Conservation (phyloP, 2,797 vertebrate genomes). For the Lithobates sylvaticus region DNA sequence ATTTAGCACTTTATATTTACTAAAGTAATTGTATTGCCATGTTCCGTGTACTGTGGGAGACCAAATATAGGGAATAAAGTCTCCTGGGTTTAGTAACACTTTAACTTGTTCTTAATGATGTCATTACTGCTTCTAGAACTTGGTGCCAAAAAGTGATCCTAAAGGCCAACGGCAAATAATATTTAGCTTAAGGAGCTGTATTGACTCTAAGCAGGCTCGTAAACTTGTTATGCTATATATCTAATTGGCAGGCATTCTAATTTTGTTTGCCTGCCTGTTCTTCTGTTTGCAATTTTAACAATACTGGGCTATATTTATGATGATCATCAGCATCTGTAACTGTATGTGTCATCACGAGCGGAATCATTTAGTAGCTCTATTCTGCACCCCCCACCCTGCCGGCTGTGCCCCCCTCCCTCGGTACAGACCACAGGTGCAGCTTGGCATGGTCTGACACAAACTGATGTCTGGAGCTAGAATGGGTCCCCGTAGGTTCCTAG, state of each 20-base stretch:
- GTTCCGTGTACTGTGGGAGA: too few relatives aligned
- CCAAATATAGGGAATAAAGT: too few relatives aligned
- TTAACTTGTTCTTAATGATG: too few relatives aligned
- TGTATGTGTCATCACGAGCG: not conserved
- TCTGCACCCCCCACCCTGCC: not conserved
- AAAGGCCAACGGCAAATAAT: too few relatives aligned
- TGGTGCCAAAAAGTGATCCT: too few relatives aligned
- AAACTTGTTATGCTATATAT: not conserved
- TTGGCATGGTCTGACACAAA: slow-evolving; percentile 21
- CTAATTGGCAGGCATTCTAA: not conserved
- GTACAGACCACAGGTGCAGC: slow-evolving; percentile 56
- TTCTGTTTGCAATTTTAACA: not conserved
- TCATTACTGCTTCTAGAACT: too few relatives aligned
- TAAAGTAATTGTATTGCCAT: too few relatives aligned
- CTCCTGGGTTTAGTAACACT: too few relatives aligned
- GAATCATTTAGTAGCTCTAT: not conserved
- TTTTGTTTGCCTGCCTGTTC: not conserved
- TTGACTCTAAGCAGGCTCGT: too few relatives aligned
- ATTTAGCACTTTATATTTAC: too few relatives aligned
- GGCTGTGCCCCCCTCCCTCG: slow-evolving; percentile 13
- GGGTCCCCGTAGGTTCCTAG: slow-evolving; percentile 26
- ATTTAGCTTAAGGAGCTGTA: too few relatives aligned
- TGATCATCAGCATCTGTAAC: not conserved
- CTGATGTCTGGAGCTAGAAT: slow-evolving; percentile 45
- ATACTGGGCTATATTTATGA: not conserved